Evolutionary conservation across 2,113 vertebrate genomes (phyloP).

Genomic region (Eupsittula cactorum): DNA sequence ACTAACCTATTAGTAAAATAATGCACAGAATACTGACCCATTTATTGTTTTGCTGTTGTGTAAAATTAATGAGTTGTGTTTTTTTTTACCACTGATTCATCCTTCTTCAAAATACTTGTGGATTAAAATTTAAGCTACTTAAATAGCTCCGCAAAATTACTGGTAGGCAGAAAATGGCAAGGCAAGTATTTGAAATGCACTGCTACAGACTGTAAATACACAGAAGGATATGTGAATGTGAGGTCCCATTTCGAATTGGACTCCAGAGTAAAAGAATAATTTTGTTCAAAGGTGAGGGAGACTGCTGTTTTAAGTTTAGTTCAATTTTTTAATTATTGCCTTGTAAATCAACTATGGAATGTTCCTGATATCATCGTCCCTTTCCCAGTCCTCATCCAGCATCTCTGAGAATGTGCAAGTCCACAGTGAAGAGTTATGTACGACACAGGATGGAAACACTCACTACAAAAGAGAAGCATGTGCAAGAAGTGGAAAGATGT

Average conservation of each 20-base stretch:
- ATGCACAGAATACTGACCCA: constrained; percentile 21
- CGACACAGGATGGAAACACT: neutral
- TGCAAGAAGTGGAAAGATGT: neutral
- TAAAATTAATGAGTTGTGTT: neutral
- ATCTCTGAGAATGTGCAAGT: neutral
- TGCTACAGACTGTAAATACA: neutral
- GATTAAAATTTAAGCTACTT: constrained; percentile 50
- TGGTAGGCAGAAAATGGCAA: neutral
- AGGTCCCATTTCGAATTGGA: neutral
- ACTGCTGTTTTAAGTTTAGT: neutral
- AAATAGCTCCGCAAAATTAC: constrained; percentile 23
- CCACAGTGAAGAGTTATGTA: neutral
- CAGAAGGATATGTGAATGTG: neutral
- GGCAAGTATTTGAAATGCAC: neutral
- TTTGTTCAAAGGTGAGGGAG: neutral
- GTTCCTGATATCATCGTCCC: neutral
- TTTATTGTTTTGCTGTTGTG: constrained; percentile 22
- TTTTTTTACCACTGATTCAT: constrained; percentile 32
- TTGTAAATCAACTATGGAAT: neutral
- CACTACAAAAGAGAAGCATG: neutral
- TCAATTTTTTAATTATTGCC: neutral
- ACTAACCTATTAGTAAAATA: neutral
- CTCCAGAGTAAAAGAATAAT: neutral
- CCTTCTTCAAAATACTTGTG: constrained; percentile 2
- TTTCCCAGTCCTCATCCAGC: neutral